These are phyloP conservation scores for Lepus oiostolus DNA, from an alignment of 2,797 vertebrate species.

Conservation along the genomic window DNA sequence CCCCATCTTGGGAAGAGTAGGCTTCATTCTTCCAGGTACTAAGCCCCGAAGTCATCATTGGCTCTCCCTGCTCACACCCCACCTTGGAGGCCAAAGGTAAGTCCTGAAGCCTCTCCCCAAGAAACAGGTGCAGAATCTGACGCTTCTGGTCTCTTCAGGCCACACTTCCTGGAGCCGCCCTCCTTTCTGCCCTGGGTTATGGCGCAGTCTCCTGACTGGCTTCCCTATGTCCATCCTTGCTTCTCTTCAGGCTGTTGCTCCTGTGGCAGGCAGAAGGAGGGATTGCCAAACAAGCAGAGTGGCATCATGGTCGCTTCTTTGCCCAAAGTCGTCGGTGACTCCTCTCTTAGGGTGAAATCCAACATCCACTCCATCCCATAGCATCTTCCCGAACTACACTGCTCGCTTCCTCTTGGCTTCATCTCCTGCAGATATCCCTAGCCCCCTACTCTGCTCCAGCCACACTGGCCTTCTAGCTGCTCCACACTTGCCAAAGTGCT, in stretches of 20 bases:
- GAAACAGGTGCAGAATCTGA: background rate
- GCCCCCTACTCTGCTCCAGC: background rate
- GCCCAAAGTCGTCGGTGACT: background rate
- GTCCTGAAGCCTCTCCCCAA: background rate
- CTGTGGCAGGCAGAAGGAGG: background rate
- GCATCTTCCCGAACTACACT: conserved; percentile 17
- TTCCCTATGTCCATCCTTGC: background rate
- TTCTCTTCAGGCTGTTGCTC: background rate
- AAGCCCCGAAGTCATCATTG: background rate
- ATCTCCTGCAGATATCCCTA: conserved; percentile 32
- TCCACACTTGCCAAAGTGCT: background rate
- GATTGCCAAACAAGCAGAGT: too few relatives aligned
- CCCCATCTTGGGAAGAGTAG: background rate
- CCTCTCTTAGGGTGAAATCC: background rate
- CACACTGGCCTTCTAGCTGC: background rate
- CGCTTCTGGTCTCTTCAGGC: background rate
- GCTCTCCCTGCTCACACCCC: background rate
- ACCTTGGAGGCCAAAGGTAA: background rate
- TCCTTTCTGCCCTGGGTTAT: background rate
- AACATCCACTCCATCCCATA: background rate
- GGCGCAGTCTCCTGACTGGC: background rate
- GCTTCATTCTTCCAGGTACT: background rate
- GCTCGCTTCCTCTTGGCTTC: conserved; percentile 61
- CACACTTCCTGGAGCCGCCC: background rate
- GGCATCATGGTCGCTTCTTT: background rate